These are phyloP conservation scores for Ophion slaviceki DNA, from an alignment of 2,888 invertebrate genomes.

Conservation along the genomic window DNA sequence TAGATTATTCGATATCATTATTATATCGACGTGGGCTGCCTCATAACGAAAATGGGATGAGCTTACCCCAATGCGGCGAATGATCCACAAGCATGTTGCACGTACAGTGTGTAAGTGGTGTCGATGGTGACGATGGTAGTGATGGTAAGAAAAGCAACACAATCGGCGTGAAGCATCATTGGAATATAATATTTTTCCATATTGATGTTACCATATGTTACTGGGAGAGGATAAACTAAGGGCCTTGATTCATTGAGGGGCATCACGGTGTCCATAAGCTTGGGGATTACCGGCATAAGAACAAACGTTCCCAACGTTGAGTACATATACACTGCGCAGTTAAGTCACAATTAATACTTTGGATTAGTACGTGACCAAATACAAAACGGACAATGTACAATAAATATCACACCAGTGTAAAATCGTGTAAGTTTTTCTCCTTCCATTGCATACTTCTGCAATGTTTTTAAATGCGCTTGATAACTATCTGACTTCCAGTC, in stretches of 20 bases:
- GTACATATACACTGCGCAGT: slow-evolving; percentile 58
- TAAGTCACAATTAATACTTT: neutral
- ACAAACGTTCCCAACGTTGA: slow-evolving; percentile 50
- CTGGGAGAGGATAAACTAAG: slow-evolving; percentile 19
- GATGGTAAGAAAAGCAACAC: slow-evolving; percentile 18
- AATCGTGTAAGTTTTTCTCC: slow-evolving; percentile 50
- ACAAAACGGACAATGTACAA: neutral
- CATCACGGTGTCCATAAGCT: slow-evolving; percentile 47
- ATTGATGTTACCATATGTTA: slow-evolving; percentile 50
- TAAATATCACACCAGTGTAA: slow-evolving; percentile 44
- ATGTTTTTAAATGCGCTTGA: slow-evolving; percentile 35
- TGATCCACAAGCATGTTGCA: slow-evolving; percentile 62
- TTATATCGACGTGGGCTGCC: neutral
- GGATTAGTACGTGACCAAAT: neutral
- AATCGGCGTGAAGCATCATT: slow-evolving; percentile 52
- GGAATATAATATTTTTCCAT: slow-evolving; percentile 48
- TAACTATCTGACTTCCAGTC: slow-evolving; percentile 47
- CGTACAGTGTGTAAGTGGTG: slow-evolving; percentile 52
- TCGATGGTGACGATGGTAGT: slow-evolving; percentile 52
- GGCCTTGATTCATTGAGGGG: slow-evolving; percentile 62
- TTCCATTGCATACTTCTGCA: slow-evolving; percentile 41
- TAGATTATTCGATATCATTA: neutral
- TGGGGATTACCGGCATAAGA: slow-evolving; percentile 51
- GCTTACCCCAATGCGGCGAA: slow-evolving; percentile 55
- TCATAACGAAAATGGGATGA: neutral